These are phyloP conservation scores for Phyllotreta cruciferae DNA, from an alignment of 2,888 invertebrate genomes.

Conservation along the genomic window DNA sequence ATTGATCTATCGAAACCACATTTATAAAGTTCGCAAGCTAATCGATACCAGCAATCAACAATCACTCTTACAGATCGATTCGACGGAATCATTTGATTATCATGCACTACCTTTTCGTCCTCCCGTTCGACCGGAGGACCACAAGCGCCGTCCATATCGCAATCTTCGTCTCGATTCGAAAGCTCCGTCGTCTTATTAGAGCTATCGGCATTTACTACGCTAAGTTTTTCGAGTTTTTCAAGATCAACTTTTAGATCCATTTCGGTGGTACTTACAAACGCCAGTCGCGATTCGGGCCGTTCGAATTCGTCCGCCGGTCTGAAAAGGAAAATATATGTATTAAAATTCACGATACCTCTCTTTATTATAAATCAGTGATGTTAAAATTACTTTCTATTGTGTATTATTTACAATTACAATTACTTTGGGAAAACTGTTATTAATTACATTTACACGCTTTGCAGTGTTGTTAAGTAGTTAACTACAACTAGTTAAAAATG, in stretches of 20 bases:
- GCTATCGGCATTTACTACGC: slow-evolving; percentile 55
- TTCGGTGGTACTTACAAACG: slow-evolving; percentile 54
- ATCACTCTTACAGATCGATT: not conserved
- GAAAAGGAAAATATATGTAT: slow-evolving; percentile 29
- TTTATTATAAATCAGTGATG: too few species aligned
- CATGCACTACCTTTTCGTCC: slow-evolving; percentile 52
- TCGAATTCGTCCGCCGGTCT: slow-evolving; percentile 49
- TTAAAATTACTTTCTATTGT: too few species aligned
- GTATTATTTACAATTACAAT: too few species aligned
- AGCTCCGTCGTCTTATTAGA: slow-evolving; percentile 46
- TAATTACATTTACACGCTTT: too few species aligned
- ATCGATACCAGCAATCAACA: not conserved
- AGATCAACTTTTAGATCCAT: slow-evolving; percentile 56
- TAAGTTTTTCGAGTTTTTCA: slow-evolving; percentile 57
- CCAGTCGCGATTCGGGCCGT: slow-evolving; percentile 56
- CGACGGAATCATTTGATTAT: not conserved
- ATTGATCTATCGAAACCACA: slow-evolving; percentile 13
- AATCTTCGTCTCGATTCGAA: slow-evolving; percentile 40
- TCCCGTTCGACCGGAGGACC: slow-evolving; percentile 45
- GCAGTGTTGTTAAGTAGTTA: too few species aligned
- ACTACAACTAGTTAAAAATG: too few species aligned
- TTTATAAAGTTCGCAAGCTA: not conserved
- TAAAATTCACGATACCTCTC: not conserved
- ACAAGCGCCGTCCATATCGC: slow-evolving; percentile 50
- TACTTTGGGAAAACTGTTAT: too few species aligned